phyloP scores from a whole-genome alignment of 2,113 vertebrate genomes.

The Chaetura pelagica region DNA sequence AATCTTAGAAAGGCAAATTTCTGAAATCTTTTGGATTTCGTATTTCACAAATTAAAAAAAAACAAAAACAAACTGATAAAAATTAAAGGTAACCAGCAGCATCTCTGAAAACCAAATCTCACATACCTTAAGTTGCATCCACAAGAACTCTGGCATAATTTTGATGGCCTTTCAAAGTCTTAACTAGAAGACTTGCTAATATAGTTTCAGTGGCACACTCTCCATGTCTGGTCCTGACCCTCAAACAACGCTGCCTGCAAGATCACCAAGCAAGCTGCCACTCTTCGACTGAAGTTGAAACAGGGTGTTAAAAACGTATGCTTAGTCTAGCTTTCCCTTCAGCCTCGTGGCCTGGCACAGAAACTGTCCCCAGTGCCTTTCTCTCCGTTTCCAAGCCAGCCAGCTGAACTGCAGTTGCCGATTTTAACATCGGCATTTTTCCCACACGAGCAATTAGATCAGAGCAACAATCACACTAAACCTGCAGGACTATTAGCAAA shows the following conservation, averaged over 20 bases:
- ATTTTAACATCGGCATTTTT: neutral
- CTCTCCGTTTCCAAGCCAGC: neutral
- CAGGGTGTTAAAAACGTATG: accelerated
- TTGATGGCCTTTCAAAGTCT: neutral
- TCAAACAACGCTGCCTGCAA: neutral
- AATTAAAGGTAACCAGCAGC: neutral
- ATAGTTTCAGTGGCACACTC: neutral
- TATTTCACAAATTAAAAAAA: neutral
- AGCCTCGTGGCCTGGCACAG: neutral
- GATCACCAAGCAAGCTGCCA: neutral
- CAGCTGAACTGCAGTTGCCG: neutral
- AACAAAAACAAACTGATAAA: neutral
- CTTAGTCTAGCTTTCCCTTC: neutral
- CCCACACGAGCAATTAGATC: neutral
- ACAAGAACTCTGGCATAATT: neutral
- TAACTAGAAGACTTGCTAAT: neutral
- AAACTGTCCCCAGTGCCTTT: neutral
- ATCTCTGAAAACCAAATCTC: neutral
- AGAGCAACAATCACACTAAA: neutral
- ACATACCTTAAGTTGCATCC: neutral
- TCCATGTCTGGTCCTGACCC: neutral
- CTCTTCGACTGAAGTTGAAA: neutral
- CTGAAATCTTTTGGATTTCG: neutral
- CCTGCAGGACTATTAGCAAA: neutral
- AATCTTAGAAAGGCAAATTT: neutral